These are phyloP conservation scores for Syngnathus acus DNA, from an alignment of 2,797 vertebrate genomes.

Conservation along the genomic window DNA sequence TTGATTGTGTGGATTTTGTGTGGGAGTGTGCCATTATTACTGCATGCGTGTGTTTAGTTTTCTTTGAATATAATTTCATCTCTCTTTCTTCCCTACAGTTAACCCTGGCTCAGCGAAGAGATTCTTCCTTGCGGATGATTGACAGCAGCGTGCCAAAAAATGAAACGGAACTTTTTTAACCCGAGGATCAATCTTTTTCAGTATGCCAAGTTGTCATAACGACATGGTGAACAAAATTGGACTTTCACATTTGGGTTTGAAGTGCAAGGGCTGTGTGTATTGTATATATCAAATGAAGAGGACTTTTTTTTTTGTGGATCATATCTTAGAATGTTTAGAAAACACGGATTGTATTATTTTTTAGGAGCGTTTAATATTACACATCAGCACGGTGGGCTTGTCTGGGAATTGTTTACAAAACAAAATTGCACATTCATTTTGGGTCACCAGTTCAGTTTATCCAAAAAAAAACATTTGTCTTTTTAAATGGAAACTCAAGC, in stretches of 20 bases:
- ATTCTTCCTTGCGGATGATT: slow-evolving; percentile 31
- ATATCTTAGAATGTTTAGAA: not conserved
- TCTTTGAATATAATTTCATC: slow-evolving; percentile 37
- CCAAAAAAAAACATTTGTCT: not conserved
- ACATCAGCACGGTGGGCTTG: not conserved
- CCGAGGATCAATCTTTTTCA: not conserved
- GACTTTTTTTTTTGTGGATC: not conserved
- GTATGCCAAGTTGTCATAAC: not conserved
- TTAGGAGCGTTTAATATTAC: not conserved
- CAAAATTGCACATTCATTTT: not conserved
- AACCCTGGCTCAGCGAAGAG: slow-evolving; percentile 47
- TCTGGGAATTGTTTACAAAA: slow-evolving; percentile 1
- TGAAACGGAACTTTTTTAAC: slow-evolving; percentile 1
- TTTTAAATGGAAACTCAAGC: not conserved
- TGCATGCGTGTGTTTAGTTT: slow-evolving; percentile 20
- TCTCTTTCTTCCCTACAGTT: slow-evolving; percentile 58
- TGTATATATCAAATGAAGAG: slow-evolving; percentile 5
- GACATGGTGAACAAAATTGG: not conserved
- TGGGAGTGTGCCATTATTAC: slow-evolving; percentile 45
- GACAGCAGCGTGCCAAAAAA: slow-evolving; percentile 26
- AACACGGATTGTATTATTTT: not conserved
- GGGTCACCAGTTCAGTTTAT: not conserved
- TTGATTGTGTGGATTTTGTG: slow-evolving; percentile 44
- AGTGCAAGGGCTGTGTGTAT: slow-evolving; percentile 1
- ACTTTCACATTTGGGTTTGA: slow-evolving; percentile 7